Conservation (phyloP, 2,888 invertebrate species). For the Yponomeuta malinellus region DNA sequence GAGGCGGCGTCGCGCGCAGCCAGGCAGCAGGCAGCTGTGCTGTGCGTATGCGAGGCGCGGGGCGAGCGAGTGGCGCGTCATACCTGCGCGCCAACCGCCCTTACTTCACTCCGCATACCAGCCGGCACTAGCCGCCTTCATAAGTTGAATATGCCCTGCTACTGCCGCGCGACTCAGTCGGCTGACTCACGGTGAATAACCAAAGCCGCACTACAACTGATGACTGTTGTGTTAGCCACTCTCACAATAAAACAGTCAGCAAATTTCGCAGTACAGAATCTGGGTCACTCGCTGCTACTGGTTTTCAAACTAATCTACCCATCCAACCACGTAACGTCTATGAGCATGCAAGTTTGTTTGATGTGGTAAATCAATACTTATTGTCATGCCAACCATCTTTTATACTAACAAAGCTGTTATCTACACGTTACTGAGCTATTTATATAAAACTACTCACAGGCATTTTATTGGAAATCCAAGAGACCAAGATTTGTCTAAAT, state of each 20-base stretch:
- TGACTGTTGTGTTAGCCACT: conserved; percentile 17
- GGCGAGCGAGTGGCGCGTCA: conserved; percentile 48
- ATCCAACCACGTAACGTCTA: conserved; percentile 43
- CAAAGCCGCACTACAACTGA: not conserved
- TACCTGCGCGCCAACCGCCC: conserved; percentile 39
- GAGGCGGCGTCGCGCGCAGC: conserved; percentile 49
- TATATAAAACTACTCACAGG: not conserved
- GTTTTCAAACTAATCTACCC: conserved; percentile 50
- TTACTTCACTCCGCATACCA: conserved; percentile 15
- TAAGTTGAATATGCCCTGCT: not conserved
- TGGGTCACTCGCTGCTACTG: conserved; percentile 21
- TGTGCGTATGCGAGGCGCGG: conserved; percentile 46
- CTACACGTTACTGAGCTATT: not conserved
- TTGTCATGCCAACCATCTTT: conserved; percentile 43
- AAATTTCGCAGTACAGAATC: not conserved
- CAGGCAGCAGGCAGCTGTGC: conserved; percentile 60
- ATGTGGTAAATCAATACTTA: conserved; percentile 40
- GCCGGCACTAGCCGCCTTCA: not conserved
- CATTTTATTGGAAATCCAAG: too few relatives aligned
- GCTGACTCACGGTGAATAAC: not conserved
- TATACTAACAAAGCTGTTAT: not conserved
- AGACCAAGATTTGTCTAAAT: too few relatives aligned
- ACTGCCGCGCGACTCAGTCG: not conserved
- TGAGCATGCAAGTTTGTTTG: conserved; percentile 5
- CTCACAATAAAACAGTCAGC: not conserved